Conservation (phyloP, 2,113 vertebrate genomes). For the Tetrax tetrax region DNA sequence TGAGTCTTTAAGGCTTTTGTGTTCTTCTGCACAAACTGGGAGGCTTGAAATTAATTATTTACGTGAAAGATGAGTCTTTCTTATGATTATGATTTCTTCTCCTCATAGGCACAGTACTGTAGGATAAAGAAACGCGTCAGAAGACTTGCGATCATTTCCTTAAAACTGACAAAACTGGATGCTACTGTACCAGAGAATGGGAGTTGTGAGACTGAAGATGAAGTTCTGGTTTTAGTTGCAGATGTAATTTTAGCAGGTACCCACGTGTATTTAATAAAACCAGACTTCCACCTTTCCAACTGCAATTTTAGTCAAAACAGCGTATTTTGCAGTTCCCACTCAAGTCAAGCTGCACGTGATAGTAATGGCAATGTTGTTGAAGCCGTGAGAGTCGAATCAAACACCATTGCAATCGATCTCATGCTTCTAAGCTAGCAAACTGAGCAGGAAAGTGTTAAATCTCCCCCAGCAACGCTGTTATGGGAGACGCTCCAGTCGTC, state of each 20-base stretch:
- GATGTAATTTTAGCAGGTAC: background rate
- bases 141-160: background rate
- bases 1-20: background rate
- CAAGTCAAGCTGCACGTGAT: background rate
- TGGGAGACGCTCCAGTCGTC: background rate
- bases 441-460: conserved; percentile 39
- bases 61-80: background rate
- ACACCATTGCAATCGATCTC: background rate
- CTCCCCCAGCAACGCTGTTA: background rate
- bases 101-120: background rate
- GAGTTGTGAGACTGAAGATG: background rate
- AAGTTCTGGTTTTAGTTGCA: background rate
- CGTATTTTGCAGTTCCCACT: background rate
- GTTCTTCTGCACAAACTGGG: background rate
- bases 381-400: background rate
- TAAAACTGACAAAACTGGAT: background rate
- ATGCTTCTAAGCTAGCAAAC: background rate
- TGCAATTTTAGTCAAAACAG: background rate
- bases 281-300: conserved; percentile 4
- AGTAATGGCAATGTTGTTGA: background rate
- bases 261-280: background rate
- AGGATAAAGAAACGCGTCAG: background rate
- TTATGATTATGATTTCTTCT: background rate
- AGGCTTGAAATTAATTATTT: background rate
- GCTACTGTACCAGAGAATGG: background rate